Percentiles rank a stretch among this genome's conserved stretches.
phyloP scores from a whole-genome alignment of 2,888 invertebrate genomes.

The Orchestes rusci region DNA sequence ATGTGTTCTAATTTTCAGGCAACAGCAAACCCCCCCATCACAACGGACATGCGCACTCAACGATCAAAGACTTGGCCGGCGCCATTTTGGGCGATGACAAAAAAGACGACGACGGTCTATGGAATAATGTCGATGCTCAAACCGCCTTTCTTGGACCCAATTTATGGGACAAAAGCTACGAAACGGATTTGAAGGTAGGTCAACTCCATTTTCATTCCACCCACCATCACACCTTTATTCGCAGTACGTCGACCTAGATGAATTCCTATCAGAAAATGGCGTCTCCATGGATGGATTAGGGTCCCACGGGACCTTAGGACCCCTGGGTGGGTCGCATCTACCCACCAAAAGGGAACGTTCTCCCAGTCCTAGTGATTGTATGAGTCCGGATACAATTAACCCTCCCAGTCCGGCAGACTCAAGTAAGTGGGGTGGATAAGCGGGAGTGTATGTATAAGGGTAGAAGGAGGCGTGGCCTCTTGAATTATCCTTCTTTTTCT shows the following conservation, averaged over 20 bases:
- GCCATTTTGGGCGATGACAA: slow-evolving; percentile 55
- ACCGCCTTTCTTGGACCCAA: slow-evolving; percentile 94
- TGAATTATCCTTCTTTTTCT: no score
- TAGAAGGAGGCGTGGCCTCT: neutral
- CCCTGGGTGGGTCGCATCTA: slow-evolving; percentile 51
- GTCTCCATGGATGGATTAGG: slow-evolving; percentile 72
- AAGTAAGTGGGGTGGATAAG: no score
- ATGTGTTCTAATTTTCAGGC: slow-evolving; percentile 42
- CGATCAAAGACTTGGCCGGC: slow-evolving; percentile 44
- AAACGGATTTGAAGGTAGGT: slow-evolving; percentile 92
- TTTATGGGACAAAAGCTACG: slow-evolving; percentile 93
- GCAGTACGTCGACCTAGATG: slow-evolving; percentile 95
- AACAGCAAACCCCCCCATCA: slow-evolving; percentile 45
- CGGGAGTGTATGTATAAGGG: no score
- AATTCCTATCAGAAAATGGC: slow-evolving; percentile 92
- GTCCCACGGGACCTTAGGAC: slow-evolving; percentile 49
- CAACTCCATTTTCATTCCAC: no score
- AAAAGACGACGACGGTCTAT: slow-evolving; percentile 79
- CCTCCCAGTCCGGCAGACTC: slow-evolving; percentile 86
- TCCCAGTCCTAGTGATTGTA: slow-evolving; percentile 81
- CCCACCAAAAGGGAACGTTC: slow-evolving; percentile 82
- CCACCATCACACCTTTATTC: no score
- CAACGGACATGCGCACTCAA: slow-evolving; percentile 43
- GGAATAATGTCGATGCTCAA: slow-evolving; percentile 82
- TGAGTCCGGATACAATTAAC: slow-evolving; percentile 83